Evolutionary conservation across 2,888 invertebrate species (phyloP).

Genomic region (Deladenus siricidicola): DNA sequence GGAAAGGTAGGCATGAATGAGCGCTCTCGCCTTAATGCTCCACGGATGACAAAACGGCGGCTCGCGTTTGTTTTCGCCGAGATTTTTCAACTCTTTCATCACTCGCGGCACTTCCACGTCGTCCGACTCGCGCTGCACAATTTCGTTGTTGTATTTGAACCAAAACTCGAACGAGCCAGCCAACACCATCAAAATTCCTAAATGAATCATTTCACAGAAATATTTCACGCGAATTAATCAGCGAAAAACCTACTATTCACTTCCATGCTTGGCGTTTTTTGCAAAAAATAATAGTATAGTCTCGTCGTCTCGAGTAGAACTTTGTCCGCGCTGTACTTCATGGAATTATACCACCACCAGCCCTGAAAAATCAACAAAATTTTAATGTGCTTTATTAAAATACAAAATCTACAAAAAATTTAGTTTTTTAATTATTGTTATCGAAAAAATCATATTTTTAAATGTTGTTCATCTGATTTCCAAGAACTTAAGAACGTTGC

Average conservation of each 20-base stretch:
- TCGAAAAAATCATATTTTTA: conserved; percentile 1
- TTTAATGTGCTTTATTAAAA: background rate
- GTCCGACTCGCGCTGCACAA: conserved; percentile 82
- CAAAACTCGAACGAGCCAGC: conserved; percentile 94
- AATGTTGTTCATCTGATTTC: no score
- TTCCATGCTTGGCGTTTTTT: conserved; percentile 89
- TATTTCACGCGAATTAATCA: conserved; percentile 1
- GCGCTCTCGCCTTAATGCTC: conserved; percentile 75
- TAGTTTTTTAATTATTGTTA: conserved; percentile 1
- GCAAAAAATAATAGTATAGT: conserved; percentile 88
- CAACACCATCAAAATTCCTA: conserved; percentile 80
- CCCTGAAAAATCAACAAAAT: conserved; percentile 59
- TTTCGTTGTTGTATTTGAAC: conserved; percentile 83
- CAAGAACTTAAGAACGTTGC: no score
- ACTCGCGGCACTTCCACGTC: conserved; percentile 85
- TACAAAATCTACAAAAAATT: conserved; percentile 61
- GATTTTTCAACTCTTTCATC: conserved; percentile 78
- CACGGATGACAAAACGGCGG: conserved; percentile 82
- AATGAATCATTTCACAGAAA: background rate
- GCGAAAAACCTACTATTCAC: conserved; percentile 65
- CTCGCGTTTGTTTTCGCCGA: conserved; percentile 93
- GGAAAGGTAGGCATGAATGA: conserved; percentile 90
- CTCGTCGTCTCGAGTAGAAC: conserved; percentile 91
- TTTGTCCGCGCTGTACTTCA: conserved; percentile 85
- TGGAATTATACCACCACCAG: conserved; percentile 99